Evolutionary conservation across 2,888 invertebrate species (phyloP).

Genomic region (Platerodrilus igneus): DNA sequence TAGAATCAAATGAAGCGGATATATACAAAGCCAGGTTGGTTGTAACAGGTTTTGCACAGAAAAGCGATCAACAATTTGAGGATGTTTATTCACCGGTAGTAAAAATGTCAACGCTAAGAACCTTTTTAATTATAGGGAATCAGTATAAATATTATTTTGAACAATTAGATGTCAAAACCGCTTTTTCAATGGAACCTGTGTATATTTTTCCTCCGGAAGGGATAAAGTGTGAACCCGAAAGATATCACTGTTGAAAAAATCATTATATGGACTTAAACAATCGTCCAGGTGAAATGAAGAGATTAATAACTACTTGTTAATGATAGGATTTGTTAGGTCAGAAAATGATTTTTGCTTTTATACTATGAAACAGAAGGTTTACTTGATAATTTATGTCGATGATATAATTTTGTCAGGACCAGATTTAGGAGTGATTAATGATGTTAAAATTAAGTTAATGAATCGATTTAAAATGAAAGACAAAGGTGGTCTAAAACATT

Average conservation of each 20-base stretch:
- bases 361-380: too few relatives aligned
- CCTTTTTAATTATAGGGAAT: too few relatives aligned
- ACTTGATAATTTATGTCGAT: background rate
- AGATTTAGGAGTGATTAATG: slow-evolving; percentile 3
- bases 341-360: slow-evolving; percentile 14
- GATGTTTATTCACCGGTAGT: too few relatives aligned
- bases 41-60: too few relatives aligned
- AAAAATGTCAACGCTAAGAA: too few relatives aligned
- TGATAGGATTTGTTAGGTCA: slow-evolving; percentile 10
- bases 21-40: too few relatives aligned
- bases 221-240: too few relatives aligned
- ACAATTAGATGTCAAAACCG: slow-evolving; percentile 1
- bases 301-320: background rate
- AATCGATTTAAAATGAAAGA: slow-evolving; percentile 16
- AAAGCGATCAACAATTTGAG: too few relatives aligned
- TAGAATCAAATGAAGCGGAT: too few relatives aligned
- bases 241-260: slow-evolving; percentile 1
- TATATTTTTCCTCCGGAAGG: too few relatives aligned
- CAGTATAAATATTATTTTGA: too few relatives aligned
- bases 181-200: slow-evolving; percentile 2
- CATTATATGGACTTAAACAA: slow-evolving; percentile 3
- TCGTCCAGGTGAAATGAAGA: slow-evolving; percentile 1
- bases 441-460: slow-evolving; percentile 10
- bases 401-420: slow-evolving; percentile 14
- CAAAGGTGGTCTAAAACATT: slow-evolving; percentile 18